Conservation (phyloP, 2,113 vertebrate genomes). For the Columba livia region DNA sequence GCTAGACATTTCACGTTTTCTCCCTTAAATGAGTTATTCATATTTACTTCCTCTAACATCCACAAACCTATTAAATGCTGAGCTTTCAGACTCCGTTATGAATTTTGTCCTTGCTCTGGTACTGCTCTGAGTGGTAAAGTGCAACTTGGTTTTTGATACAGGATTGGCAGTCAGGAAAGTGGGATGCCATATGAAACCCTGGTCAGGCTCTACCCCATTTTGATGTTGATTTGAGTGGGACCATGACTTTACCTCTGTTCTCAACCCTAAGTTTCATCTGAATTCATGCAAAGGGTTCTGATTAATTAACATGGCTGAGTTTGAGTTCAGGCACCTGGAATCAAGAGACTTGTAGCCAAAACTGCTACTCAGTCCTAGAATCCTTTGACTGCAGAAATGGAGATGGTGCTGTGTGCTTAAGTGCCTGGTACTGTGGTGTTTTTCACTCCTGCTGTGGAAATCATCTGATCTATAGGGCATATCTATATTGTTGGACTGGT, state of each 20-base stretch:
- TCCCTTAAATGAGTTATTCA: not conserved
- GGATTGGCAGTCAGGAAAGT: not conserved
- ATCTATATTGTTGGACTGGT: not conserved
- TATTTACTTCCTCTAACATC: not conserved
- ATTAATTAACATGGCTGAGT: not conserved
- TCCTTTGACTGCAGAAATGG: not conserved
- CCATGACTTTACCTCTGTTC: not conserved
- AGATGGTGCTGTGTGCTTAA: not conserved
- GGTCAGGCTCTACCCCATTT: not conserved
- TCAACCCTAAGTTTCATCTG: not conserved
- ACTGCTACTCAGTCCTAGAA: not conserved
- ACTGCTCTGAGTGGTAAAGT: not conserved
- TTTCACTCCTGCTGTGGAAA: not conserved
- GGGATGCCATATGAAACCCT: not conserved
- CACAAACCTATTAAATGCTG: not conserved
- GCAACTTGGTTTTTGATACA: not conserved
- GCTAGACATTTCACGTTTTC: not conserved
- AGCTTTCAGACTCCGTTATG: not conserved
- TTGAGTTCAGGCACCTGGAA: not conserved
- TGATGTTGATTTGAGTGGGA: not conserved
- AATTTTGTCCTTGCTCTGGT: not conserved
- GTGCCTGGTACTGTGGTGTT: not conserved
- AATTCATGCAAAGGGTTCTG: not conserved
- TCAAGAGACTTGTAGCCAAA: not conserved
- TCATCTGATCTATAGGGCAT: not conserved